phyloP scores from a whole-genome alignment of 2,113 vertebrate genomes.

The Setophaga petechia region DNA sequence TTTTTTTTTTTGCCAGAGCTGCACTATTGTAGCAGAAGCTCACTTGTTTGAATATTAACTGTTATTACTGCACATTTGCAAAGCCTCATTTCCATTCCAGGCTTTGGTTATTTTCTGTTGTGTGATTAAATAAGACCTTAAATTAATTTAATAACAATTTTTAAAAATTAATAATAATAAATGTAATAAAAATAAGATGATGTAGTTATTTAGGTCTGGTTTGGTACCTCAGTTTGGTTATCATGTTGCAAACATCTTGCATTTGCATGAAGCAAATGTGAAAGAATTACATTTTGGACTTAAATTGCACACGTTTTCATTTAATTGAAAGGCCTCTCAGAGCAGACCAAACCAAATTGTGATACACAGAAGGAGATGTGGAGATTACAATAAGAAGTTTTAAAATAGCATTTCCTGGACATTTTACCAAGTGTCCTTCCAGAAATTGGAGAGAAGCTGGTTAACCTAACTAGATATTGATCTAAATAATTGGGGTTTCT shows the following conservation, averaged over 20 bases:
- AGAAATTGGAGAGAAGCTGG: neutral
- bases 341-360: neutral
- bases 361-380: neutral
- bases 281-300: neutral
- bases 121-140: neutral
- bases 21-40: neutral
- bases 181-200: neutral
- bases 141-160: neutral
- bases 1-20: neutral
- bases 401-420: neutral
- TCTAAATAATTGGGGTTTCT: neutral
- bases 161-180: neutral
- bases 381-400: neutral
- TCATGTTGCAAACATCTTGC: neutral
- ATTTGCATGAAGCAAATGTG: neutral
- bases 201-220: neutral
- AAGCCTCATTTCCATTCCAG: neutral
- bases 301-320: neutral
- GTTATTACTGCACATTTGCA: neutral
- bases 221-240: neutral
- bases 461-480: neutral
- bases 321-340: neutral
- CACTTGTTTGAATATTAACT: neutral
- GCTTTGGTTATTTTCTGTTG: neutral
- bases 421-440: neutral